Evolutionary conservation across 2,888 invertebrate genomes (phyloP), one percentile per base, ranked within the genome.

Genomic region (Lissocephala sabroskyi): DNA sequence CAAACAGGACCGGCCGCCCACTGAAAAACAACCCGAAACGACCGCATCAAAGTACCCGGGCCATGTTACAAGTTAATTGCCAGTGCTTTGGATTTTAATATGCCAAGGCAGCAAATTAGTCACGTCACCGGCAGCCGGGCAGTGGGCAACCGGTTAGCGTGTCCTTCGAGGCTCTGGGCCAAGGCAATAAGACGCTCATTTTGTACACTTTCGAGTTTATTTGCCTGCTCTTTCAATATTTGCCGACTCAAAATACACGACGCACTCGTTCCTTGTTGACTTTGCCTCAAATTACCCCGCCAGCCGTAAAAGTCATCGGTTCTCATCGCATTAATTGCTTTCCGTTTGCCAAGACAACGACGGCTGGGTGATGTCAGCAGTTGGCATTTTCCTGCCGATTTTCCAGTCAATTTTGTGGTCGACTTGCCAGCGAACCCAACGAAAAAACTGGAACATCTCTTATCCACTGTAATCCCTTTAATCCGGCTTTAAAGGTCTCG

Each of bases 261-360:
- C 4, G 3, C 23, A 23, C 23, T 23, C 7, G 23, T 3, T 23
- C 23, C 23, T 23, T 23, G 42, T 63, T 62, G 49, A 45, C 51
- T 41, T 45, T 49, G 49, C 45, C 37, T 59, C 47, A 49, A 61
- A 59, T 53, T 41, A 47, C 49, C 41, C 23, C 16, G 35, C 30
- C 3, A 41, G 17, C 17, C n/a, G n/a, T 26, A 11, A 3, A 28
- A 29, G 33, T 5, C 16, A 19, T 18, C 11, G 23, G 46, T 18
- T 42, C 28, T 45, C 45, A 39, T 62, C 29, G 36, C 36, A 40
- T 32, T 36, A 52, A 37, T 40, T 41, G 33, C 23, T 33, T 40
- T 23, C 39, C 26, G 10, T 32, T 46, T 9, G 13, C 9, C 19
- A 7, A 11, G 10, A 11, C 4, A 7, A 30, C 5, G 3, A 11